These are phyloP conservation scores for Drosophila formosana DNA, from an alignment of 2,888 invertebrate genomes.

Conservation along the genomic window DNA sequence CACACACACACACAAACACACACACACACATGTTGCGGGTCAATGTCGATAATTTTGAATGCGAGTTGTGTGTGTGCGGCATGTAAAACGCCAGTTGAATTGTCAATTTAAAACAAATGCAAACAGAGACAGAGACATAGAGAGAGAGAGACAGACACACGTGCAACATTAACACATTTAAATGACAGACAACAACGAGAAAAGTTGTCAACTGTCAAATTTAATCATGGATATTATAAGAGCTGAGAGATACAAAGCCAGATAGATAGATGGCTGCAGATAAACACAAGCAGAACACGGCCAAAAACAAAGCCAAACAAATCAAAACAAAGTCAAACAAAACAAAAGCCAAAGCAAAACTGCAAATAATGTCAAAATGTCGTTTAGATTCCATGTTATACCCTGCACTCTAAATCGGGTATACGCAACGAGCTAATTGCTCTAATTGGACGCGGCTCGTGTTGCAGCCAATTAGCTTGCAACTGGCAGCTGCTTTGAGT, in stretches of 20 bases:
- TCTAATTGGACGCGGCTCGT: neutral
- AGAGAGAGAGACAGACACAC: constrained; percentile 20
- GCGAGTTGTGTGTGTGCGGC: constrained; percentile 23
- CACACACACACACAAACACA: constrained; percentile 22
- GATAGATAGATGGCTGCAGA: constrained; percentile 27
- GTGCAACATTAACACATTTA: constrained; percentile 35
- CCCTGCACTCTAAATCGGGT: neutral
- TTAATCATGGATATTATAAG: constrained; percentile 72
- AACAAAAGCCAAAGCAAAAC: constrained; percentile 11
- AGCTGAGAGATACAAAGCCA: constrained; percentile 29
- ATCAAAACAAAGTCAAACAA: constrained; percentile 41
- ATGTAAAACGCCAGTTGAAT: constrained; percentile 73
- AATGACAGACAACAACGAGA: constrained; percentile 64
- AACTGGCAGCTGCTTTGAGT: no score
- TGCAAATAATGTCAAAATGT: constrained; percentile 50
- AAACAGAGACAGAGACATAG: constrained; percentile 33
- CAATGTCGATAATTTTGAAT: constrained; percentile 45
- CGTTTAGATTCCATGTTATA: constrained; percentile 20
- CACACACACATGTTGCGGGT: constrained; percentile 16
- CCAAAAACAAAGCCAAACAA: constrained; percentile 24
- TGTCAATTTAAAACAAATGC: constrained; percentile 68
- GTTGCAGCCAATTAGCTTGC: no score
- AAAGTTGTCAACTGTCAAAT: constrained; percentile 78
- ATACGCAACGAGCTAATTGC: neutral
- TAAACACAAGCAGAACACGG: constrained; percentile 20